Evolutionary conservation across 2,888 invertebrate genomes (phyloP).

Genomic region (Ditylenchus weischeri): DNA sequence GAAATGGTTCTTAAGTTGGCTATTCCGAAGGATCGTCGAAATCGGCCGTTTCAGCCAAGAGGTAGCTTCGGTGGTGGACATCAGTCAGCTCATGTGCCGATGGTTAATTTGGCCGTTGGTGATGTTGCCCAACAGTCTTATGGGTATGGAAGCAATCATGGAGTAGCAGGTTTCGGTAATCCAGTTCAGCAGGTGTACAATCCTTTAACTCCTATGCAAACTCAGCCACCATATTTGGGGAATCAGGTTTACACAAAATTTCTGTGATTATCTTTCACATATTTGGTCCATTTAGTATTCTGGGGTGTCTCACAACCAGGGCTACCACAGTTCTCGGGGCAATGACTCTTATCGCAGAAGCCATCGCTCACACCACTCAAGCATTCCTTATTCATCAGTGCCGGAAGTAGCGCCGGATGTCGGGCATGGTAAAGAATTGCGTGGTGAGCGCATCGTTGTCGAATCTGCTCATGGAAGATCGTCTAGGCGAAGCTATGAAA

Average conservation of each 20-base stretch:
- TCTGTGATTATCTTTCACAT: slow-evolving; percentile 10
- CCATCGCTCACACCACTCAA: not conserved
- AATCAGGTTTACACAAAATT: slow-evolving; percentile 10
- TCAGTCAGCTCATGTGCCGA: not conserved
- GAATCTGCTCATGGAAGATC: slow-evolving; percentile 43
- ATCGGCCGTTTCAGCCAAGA: slow-evolving; percentile 10
- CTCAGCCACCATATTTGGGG: slow-evolving; percentile 14
- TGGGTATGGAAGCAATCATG: slow-evolving; percentile 23
- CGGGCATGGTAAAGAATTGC: slow-evolving; percentile 61
- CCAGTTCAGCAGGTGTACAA: slow-evolving; percentile 12
- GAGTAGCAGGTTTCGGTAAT: slow-evolving; percentile 24
- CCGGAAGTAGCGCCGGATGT: not conserved
- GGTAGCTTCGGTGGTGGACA: slow-evolving; percentile 14
- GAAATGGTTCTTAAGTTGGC: slow-evolving; percentile 48
- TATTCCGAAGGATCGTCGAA: slow-evolving; percentile 31
- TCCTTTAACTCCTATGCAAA: slow-evolving; percentile 9
- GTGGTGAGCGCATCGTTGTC: slow-evolving; percentile 60
- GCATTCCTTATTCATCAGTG: slow-evolving; percentile 2
- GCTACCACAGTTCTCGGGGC: not conserved
- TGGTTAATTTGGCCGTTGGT: not conserved
- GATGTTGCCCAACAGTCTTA: slow-evolving; percentile 4
- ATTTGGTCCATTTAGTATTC: not conserved
- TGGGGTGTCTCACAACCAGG: not conserved
- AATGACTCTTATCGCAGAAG: not conserved
- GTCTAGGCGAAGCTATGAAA: slow-evolving; percentile 7